Conservation (phyloP, 2,113 vertebrate species). For the Lota lota region DNA sequence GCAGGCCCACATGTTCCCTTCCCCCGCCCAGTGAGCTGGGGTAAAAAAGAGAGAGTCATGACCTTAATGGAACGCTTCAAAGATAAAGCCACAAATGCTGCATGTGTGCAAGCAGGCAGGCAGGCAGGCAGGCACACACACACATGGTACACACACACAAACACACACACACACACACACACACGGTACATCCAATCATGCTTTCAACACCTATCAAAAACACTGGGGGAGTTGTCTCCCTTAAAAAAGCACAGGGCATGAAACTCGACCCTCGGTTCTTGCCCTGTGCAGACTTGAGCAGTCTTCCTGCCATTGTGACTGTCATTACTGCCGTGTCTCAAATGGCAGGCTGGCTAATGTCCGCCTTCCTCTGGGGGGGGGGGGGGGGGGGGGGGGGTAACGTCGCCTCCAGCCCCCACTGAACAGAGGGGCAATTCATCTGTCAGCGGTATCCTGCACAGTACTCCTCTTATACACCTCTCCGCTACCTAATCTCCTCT, state of each 20-base stretch:
- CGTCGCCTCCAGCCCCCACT: slow-evolving; percentile 59
- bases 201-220: slow-evolving; percentile 70
- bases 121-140: slow-evolving; percentile 1
- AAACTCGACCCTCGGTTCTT: slow-evolving; percentile 66
- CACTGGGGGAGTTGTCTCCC: slow-evolving; percentile 54
- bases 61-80: slow-evolving; percentile 36
- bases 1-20: no score
- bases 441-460: slow-evolving; percentile 66
- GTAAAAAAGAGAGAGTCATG: slow-evolving; percentile 45
- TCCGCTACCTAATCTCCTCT: slow-evolving; percentile 62
- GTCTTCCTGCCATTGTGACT: slow-evolving; percentile 72
- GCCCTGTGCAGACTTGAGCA: slow-evolving; percentile 52
- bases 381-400: slow-evolving; percentile 53
- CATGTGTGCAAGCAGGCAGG: neutral
- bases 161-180: slow-evolving; percentile 24
- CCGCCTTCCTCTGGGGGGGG: slow-evolving; percentile 58
- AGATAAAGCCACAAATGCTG: slow-evolving; percentile 51
- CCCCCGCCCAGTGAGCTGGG: neutral
- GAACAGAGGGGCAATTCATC: slow-evolving; percentile 74
- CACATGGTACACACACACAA: slow-evolving; percentile 10
- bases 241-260: slow-evolving; percentile 63
- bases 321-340: slow-evolving; percentile 64
- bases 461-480: slow-evolving; percentile 33
- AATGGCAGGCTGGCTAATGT: slow-evolving; percentile 62
- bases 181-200: slow-evolving; percentile 50